Evolutionary conservation across 2,888 invertebrate species (phyloP), one percentile per base, ranked within the genome.

Genomic region (Pyrgus malvae): DNA sequence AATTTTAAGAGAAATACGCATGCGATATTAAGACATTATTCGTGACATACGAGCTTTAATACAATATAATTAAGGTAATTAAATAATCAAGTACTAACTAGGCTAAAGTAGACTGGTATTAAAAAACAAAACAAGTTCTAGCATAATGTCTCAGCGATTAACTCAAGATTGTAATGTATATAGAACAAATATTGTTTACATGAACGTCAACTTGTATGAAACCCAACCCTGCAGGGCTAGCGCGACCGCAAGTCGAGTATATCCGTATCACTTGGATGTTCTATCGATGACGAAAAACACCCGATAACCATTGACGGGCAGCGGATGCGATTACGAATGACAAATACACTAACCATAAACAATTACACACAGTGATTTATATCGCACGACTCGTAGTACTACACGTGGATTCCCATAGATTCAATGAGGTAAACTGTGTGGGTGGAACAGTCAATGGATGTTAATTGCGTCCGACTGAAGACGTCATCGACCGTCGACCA

Each of bases 381-480:
- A 50, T 23, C 11, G 11, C n/a, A 42, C 42, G 17, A 35, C 11
- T n/a, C 17, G 42, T 50, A 50, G 35, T 37, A 37, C 21, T 42
- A 50, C 54, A 57, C 50, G 56, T 60, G 58, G 60, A 69, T 63
- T 63, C 64, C 44, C 65, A 70, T 65, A 65, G 69, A 70, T 72
- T 65, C 67, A 63, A 63, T 33, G 65, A 74, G 59, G 74, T 74
- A 77, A 80, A 80, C 74, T 65, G 58, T 37, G 62, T 63, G 55
- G 40, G 60, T 59, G 56, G 59, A 54, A 68, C 72, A 76, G 78
- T 78, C 80, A 83, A 83, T 79, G 77, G 70, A 71, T 73, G 74
- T 74, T 78, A 82, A 83, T 83, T 80, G 74, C 74, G 72, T 74
- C 68, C 72, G 76, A 70, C 71, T 49, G 45, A 25, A 75, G 74